Base-by-base conservation (phyloP, 2,797 vertebrate species). In the Urosaurus nigricauda region DNA sequence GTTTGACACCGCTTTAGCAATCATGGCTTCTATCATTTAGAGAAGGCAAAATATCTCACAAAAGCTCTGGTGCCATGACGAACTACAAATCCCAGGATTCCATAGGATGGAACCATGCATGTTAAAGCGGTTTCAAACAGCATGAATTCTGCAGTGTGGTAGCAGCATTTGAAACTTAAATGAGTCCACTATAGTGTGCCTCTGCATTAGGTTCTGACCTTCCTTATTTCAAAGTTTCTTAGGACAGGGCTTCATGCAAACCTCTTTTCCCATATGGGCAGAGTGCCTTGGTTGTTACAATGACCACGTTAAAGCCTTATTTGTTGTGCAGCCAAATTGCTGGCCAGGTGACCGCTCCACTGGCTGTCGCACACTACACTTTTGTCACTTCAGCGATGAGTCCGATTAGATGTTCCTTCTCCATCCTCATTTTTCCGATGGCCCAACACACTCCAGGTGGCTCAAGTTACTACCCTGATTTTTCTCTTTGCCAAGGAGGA, bases 291-390 rank as follows among this genome's bases (percentile, higher is more conserved):
- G 47, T 51, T 51, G 47, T 51, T 51, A 91, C 87, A 88, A 93
- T 51, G 56, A 94, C 89, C 0, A 12, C 40, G 56, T 51, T 51
- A 13, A 32, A 65, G 77, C 85, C 88, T 92, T 92, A 92, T 93
- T 87, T 88, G 37, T 37, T 53, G 32, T 35, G 56, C 21, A 73
- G 83, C 37, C 51, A 37, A 74, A 74, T 74, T 47, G 89, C 89
- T 63, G 47, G 87, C 70, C 37, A 29, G 47, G 32, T 13, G 74
- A 47, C 21, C 16, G 2, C 91, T 40, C 86, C 32, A 43, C 58
- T 75, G 51, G 51, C 26, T 43, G 86, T 85, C 35, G 79, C 83
- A 94, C 93, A 93, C 84, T 89, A 92, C 90, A 91, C 93, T 94
- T 91, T 92, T 92, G 94, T 94, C 93, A 91, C 77, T 63, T 79